Evolutionary conservation across 2,113 vertebrate species (phyloP).

Genomic region (Tenrec ecaudatus): DNA sequence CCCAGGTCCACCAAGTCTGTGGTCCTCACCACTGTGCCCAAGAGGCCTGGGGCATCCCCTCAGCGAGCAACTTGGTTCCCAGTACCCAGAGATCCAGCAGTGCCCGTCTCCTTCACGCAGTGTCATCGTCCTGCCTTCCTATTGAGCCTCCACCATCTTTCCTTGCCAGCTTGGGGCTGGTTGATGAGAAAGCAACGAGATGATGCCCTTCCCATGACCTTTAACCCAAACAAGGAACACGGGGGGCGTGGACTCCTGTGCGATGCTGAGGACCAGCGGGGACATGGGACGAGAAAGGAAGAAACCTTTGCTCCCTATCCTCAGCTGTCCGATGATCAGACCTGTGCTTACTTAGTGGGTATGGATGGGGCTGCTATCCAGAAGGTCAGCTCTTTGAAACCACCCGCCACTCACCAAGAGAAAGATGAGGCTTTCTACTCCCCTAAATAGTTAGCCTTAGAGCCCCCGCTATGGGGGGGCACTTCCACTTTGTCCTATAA

Average conservation of each 20-base stretch:
- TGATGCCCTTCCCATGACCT: not conserved
- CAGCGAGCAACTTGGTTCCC: no score
- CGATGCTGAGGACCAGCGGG: not conserved
- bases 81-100: not conserved
- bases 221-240: not conserved
- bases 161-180: not conserved
- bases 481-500: no score
- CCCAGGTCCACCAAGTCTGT: fast-evolving
- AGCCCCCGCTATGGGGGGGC: no score
- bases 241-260: not conserved
- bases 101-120: not conserved
- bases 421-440: no score
- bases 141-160: not conserved
- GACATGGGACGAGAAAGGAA: not conserved
- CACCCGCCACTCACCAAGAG: no score
- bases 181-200: not conserved
- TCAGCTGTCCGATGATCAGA: fast-evolving
- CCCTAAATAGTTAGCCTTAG: no score
- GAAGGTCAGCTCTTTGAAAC: no score
- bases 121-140: not conserved
- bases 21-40: not conserved
- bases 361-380: no score
- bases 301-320: not conserved
- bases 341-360: not conserved
- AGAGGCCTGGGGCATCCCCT: not conserved